Base-by-base conservation (phyloP, 2,888 invertebrate genomes). In the Pyrgus malvae region DNA sequence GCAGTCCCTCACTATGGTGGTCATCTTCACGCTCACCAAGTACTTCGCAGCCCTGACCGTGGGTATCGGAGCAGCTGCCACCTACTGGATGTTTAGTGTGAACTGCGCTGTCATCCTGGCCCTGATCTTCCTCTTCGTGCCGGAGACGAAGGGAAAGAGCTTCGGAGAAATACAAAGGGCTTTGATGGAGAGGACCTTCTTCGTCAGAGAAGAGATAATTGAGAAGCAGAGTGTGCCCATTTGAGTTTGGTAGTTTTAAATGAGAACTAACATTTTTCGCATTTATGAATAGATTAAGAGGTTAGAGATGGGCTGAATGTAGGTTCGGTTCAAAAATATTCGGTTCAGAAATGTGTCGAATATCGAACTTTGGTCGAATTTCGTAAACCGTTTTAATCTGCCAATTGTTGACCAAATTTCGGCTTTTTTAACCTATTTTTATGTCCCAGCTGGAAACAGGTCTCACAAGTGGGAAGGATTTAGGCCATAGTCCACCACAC, bases 131-230 rank as follows among this genome's bases (percentile, higher is more conserved):
- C 63, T 74, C 11, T 70, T 68, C 42, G 56, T 87, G 2, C 87
- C 87, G 0, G 87, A 87, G 49, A 87, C 86, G 1, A 86, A 83
- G 38, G 84, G 83, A 0, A 85, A 79, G 33, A 72, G 71, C 1
- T 78, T 86, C 38, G 61, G 63, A 0, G 83, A 86, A 48, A 86
- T 87, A 8, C 85, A 87, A 54, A 51, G 48, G 12, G 63, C 64
- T 23, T 65, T 53, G 17, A 35, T 83, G 33, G 69, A 75, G 11
- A 64, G 58, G 9, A 37, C 17, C 11, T 51, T 51, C 25, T 27
- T 19, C n/a, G 35, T 51, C 33, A 21, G 42, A 17, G 4, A 17
- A 11, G 12, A 33, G 14, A 14, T 2, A 9, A 16, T 16, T 7
- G 35, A 33, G 8, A 33, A 7, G 9, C 16, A 6, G 7, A 16